A percentile compares a stretch with the other conserved stretches of the same genome.
Evolutionary conservation across 2,888 invertebrate species (phyloP).

Genomic region (Nymphalis polychloros): DNA sequence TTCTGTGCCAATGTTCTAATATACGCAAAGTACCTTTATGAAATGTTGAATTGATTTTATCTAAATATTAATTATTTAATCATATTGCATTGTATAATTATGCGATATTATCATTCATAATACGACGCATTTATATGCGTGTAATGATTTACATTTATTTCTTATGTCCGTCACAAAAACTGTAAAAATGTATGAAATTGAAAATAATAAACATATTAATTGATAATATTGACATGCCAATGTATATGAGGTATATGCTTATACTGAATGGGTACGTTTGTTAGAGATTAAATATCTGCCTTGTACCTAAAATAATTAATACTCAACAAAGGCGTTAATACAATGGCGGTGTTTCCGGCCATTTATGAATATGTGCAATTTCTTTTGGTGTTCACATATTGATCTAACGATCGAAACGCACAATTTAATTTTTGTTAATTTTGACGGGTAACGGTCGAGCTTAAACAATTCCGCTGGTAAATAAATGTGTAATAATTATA

Average conservation of each 20-base stretch:
- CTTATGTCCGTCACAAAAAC: no score
- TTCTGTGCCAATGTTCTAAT: background rate
- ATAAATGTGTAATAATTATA: background rate
- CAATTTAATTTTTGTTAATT: slow-evolving; percentile 15
- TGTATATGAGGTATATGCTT: background rate
- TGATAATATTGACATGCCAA: background rate
- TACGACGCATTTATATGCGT: no score
- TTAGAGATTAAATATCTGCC: slow-evolving; percentile 14
- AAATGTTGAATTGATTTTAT: background rate
- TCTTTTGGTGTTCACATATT: slow-evolving; percentile 45
- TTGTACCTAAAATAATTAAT: slow-evolving; percentile 34
- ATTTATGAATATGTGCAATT: slow-evolving; percentile 37
- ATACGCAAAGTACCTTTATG: background rate
- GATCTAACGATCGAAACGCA: slow-evolving; percentile 28
- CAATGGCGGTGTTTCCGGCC: slow-evolving; percentile 22
- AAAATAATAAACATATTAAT: no score
- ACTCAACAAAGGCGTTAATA: slow-evolving; percentile 29
- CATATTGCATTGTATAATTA: background rate
- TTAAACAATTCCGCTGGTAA: slow-evolving; percentile 3
- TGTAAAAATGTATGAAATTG: no score
- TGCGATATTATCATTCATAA: background rate
- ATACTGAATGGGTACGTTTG: background rate
- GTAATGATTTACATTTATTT: background rate
- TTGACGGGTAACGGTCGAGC: slow-evolving; percentile 17
- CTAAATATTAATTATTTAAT: background rate